phyloP scores from a whole-genome alignment of 2,113 vertebrate genomes.

The Eurystomus gularis region DNA sequence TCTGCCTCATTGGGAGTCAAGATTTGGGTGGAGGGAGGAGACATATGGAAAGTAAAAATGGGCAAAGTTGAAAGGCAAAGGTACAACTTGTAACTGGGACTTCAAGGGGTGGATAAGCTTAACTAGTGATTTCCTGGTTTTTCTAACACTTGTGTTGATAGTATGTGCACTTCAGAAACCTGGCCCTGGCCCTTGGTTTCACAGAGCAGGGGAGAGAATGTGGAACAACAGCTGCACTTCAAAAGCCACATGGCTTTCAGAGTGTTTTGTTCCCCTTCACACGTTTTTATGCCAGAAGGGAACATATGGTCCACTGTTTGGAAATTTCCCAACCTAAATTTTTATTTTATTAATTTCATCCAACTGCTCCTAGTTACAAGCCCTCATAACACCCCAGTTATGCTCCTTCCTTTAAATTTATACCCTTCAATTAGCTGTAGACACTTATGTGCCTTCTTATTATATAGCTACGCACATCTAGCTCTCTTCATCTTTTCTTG shows the following conservation, averaged over 20 bases:
- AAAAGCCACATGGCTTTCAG: constrained; percentile 61
- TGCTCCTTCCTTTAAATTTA: constrained; percentile 36
- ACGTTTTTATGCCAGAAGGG: constrained; percentile 59
- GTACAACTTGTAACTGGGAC: constrained; percentile 23
- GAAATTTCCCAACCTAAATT: constrained; percentile 66
- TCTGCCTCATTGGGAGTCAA: neutral
- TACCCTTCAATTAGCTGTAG: constrained; percentile 38
- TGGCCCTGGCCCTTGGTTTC: constrained; percentile 31
- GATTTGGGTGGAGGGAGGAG: neutral
- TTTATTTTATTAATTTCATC: constrained; percentile 67
- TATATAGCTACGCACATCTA: neutral
- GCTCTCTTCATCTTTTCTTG: constrained; percentile 32
- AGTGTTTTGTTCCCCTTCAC: constrained; percentile 61
- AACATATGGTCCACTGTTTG: constrained; percentile 61
- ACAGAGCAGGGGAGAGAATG: constrained; percentile 40
- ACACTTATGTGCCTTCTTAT: neutral
- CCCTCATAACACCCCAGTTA: constrained; percentile 27
- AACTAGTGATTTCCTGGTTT: constrained; percentile 50
- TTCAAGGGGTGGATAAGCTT: constrained; percentile 53
- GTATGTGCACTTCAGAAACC: constrained; percentile 48
- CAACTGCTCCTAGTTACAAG: constrained; percentile 57
- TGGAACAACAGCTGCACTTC: constrained; percentile 69
- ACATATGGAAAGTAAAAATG: neutral
- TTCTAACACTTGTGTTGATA: constrained; percentile 42
- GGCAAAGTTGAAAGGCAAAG: constrained; percentile 31